Evolutionary conservation across 2,113 vertebrate genomes (phyloP).

Genomic region (Symphodus melops): DNA sequence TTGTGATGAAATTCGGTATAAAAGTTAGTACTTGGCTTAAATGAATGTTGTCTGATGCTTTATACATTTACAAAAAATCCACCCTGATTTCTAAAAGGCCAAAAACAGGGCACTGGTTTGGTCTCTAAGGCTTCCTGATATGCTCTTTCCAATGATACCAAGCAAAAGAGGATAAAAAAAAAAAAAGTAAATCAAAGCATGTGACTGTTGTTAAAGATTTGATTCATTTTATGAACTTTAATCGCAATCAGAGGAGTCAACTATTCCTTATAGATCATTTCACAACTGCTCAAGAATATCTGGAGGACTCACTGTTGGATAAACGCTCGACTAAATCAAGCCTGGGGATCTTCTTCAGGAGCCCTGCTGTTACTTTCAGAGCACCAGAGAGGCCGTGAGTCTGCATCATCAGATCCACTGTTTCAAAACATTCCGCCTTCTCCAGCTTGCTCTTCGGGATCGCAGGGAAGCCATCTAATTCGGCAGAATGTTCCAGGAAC

Average conservation of each 20-base stretch:
- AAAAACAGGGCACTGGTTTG: no score
- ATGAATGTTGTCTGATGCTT: no score
- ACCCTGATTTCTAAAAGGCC: no score
- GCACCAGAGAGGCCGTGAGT: slow-evolving; percentile 6
- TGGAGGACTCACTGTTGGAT: slow-evolving; percentile 8
- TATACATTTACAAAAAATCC: no score
- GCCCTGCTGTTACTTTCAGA: slow-evolving; percentile 3
- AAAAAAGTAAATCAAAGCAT: background rate
- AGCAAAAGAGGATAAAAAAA: no score
- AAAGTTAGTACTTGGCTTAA: no score
- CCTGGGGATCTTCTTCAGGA: slow-evolving; percentile 24
- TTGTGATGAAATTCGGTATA: no score
- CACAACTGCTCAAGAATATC: no score
- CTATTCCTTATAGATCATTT: background rate
- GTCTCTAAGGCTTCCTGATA: no score
- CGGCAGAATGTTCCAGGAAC: background rate
- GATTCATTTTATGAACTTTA: background rate
- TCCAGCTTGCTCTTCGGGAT: slow-evolving; percentile 8
- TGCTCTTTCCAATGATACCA: no score
- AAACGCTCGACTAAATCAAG: slow-evolving; percentile 17
- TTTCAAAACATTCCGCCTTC: background rate
- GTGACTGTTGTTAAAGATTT: background rate
- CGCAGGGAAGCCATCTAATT: background rate
- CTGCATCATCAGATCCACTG: slow-evolving; percentile 16
- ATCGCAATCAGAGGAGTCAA: background rate